Percentiles rank a stretch among this genome's conserved stretches.
Evolutionary conservation across 2,113 vertebrate genomes (phyloP).

Genomic region (Emydocephalus ijimae): DNA sequence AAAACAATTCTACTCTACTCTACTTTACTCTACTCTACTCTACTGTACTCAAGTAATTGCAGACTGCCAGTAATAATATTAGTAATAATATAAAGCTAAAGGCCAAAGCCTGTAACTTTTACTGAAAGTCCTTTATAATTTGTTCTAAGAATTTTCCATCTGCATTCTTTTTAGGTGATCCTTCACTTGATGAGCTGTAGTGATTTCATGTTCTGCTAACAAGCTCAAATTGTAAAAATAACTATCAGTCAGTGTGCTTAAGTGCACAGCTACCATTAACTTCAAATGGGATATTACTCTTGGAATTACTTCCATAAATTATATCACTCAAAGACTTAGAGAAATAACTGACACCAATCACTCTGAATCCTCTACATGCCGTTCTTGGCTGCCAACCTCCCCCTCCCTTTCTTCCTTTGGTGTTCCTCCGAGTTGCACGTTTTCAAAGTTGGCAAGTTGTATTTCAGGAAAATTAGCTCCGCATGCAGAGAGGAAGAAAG

Average conservation of each 20-base stretch:
- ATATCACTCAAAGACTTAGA: conserved; percentile 27
- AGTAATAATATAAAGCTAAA: background rate
- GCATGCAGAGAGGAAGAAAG: background rate
- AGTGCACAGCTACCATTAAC: conserved; percentile 37
- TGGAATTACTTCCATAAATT: conserved; percentile 32
- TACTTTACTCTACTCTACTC: too few species aligned
- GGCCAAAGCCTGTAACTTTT: background rate
- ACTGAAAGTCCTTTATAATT: background rate
- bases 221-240: conserved; percentile 4
- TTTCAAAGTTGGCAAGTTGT: conserved; percentile 14
- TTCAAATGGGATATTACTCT: conserved; percentile 30
- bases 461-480: conserved; percentile 18
- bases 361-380: background rate
- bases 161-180: background rate
- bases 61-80: background rate
- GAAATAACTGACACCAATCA: conserved; percentile 18
- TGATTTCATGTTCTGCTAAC: conserved; percentile 28
- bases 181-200: conserved; percentile 18
- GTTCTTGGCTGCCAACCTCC: background rate
- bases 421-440: background rate
- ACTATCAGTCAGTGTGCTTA: conserved; percentile 31
- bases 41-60: background rate
- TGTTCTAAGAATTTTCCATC: background rate
- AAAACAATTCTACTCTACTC: too few species aligned
- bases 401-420: too few species aligned